phyloP scores from a whole-genome alignment of 2,113 vertebrate species.

The Chitala chitala region DNA sequence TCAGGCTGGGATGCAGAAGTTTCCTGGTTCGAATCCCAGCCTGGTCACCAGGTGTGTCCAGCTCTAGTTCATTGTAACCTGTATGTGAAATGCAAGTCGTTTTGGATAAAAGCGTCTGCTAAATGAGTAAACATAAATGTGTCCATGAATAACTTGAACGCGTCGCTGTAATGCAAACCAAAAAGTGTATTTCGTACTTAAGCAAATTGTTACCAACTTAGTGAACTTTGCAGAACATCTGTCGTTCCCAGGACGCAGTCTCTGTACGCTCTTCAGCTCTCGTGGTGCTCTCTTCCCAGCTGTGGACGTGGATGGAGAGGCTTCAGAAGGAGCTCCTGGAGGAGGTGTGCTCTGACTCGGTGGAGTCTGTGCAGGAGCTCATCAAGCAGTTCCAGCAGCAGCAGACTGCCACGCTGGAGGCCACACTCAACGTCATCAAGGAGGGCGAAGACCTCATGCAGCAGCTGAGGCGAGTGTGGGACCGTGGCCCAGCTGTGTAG shows the following conservation, averaged over 20 bases:
- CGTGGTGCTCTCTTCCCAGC: constrained; percentile 83
- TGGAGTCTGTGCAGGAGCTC: constrained; percentile 91
- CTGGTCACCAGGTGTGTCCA: no score
- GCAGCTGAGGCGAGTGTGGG: constrained; percentile 77
- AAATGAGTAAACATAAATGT: no score
- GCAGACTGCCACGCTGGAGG: constrained; percentile 90
- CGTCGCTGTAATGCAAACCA: neutral
- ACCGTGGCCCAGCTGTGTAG: no score
- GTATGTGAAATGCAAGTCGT: no score
- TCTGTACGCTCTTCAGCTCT: constrained; percentile 65
- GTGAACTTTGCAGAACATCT: neutral
- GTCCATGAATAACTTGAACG: no score
- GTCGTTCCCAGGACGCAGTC: neutral
- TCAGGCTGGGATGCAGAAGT: no score
- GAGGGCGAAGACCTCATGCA: constrained; percentile 97
- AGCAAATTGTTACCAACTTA: neutral
- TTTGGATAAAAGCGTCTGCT: no score
- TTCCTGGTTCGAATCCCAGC: no score
- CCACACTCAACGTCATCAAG: constrained; percentile 94
- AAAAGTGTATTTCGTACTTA: neutral
- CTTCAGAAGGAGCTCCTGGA: constrained; percentile 96
- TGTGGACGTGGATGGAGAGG: constrained; percentile 99
- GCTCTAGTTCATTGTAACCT: no score
- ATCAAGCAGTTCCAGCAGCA: constrained; percentile 98
- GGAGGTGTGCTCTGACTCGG: constrained; percentile 89